Percentiles rank a stretch among this genome's conserved stretches.
These are phyloP conservation scores for Chiridota heheva DNA, from an alignment of 35 echinoderm and acorn worm genomes.

Conservation along the genomic window DNA sequence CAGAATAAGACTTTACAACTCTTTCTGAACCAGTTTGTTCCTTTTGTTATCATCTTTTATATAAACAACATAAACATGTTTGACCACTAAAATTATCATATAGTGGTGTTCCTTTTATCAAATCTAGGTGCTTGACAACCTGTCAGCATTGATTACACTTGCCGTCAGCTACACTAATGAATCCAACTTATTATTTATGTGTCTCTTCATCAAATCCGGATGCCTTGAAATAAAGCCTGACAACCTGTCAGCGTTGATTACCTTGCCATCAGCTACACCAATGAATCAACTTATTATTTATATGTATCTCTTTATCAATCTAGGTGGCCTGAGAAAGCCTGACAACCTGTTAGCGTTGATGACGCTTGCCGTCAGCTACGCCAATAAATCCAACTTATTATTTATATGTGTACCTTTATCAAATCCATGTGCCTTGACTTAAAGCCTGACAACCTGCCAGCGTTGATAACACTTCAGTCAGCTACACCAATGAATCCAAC, in stretches of 20 bases:
- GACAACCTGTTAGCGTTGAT: slow-evolving; percentile 77
- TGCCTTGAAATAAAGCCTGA: slow-evolving; percentile 83
- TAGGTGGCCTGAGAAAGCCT: too few relatives aligned
- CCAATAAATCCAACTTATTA: slow-evolving; percentile 94
- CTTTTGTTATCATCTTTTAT: too few relatives aligned
- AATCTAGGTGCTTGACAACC: slow-evolving; percentile 73
- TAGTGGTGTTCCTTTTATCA: neutral
- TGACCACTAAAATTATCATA: too few relatives aligned
- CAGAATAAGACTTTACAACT: too few relatives aligned
- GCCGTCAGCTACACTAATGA: slow-evolving; percentile 98
- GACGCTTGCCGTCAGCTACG: slow-evolving; percentile 88
- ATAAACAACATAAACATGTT: too few relatives aligned
- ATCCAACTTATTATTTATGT: too few relatives aligned
- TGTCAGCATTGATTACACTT: slow-evolving; percentile 74
- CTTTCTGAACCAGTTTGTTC: too few relatives aligned
- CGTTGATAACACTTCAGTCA: slow-evolving; percentile 83
- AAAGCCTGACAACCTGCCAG: slow-evolving; percentile 68
- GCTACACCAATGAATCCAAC: slow-evolving; percentile 97
- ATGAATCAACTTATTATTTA: slow-evolving; percentile 49
- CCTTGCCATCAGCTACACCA: slow-evolving; percentile 94
- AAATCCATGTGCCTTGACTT: slow-evolving; percentile 80
- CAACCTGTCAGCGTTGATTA: slow-evolving; percentile 78
- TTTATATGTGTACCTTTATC: too few relatives aligned
- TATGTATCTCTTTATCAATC: neutral
- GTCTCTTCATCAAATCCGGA: slow-evolving; percentile 20